Evolutionary conservation across 2,113 vertebrate species (phyloP).

Genomic region (Numida meleagris): DNA sequence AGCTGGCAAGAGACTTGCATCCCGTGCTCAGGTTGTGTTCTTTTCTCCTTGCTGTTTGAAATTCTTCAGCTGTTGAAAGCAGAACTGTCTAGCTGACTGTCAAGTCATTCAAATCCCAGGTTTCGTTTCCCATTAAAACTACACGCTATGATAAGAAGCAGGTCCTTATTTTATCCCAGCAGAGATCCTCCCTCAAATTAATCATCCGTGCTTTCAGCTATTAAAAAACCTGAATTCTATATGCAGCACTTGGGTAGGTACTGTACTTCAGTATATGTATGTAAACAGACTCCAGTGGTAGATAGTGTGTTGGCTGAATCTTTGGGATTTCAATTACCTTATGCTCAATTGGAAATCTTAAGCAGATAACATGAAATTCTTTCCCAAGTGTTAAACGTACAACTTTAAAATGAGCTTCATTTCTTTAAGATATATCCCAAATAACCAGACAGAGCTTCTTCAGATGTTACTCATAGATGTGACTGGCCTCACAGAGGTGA

Average conservation of each 20-base stretch:
- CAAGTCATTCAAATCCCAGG: conserved; percentile 15
- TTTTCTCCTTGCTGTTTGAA: background rate
- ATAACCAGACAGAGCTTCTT: background rate
- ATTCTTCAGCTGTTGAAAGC: conserved; percentile 14
- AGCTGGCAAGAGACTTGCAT: background rate
- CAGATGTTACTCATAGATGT: background rate
- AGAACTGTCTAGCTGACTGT: background rate
- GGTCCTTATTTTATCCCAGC: conserved; percentile 8
- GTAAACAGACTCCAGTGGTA: background rate
- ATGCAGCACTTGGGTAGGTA: background rate
- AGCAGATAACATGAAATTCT: background rate
- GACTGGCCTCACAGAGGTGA: background rate
- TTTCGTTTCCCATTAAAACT: conserved; percentile 36
- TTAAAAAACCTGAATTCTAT: conserved; percentile 23
- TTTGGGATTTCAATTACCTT: background rate
- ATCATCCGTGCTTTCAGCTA: background rate
- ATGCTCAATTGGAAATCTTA: background rate
- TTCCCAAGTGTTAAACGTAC: background rate
- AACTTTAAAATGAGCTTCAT: background rate
- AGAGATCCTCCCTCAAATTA: conserved; percentile 32
- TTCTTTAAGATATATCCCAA: background rate
- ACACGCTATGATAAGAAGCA: background rate
- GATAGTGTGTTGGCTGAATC: background rate
- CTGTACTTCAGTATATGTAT: conserved; percentile 1
- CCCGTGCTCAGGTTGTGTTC: background rate